These are phyloP conservation scores for Scyliorhinus canicula DNA, from an alignment of 2,797 vertebrate species.

Conservation along the genomic window DNA sequence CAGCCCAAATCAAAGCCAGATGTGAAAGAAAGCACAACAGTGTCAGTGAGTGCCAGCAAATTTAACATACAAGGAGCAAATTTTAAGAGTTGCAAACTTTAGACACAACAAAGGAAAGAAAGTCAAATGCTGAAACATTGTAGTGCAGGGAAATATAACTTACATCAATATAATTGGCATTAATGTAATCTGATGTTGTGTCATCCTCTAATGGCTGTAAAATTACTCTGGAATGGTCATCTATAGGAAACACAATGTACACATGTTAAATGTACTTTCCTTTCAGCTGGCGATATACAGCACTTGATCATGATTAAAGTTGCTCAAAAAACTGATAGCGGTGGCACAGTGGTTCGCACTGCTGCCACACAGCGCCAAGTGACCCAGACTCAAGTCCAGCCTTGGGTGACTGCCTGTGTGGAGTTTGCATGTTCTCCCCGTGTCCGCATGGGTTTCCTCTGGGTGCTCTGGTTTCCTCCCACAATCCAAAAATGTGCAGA, in stretches of 20 bases:
- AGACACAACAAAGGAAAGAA: slow-evolving; percentile 72
- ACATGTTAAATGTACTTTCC: neutral
- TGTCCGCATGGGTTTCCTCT: too few relatives aligned
- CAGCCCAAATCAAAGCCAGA: slow-evolving; percentile 94
- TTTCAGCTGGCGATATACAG: neutral
- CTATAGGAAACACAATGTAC: slow-evolving; percentile 54
- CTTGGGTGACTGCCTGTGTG: too few relatives aligned
- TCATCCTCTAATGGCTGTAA: slow-evolving; percentile 96
- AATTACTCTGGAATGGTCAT: slow-evolving; percentile 98
- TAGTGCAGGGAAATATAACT: slow-evolving; percentile 68
- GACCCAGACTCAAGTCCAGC: too few relatives aligned
- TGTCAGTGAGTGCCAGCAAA: slow-evolving; percentile 96
- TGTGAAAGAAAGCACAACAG: slow-evolving; percentile 99
- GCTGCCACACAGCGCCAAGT: too few relatives aligned
- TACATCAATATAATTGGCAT: slow-evolving; percentile 99
- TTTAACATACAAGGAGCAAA: slow-evolving; percentile 74
- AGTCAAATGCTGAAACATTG: slow-evolving; percentile 56
- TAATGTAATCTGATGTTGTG: slow-evolving; percentile 98
- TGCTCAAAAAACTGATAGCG: neutral
- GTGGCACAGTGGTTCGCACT: too few relatives aligned
- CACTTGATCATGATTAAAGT: neutral
- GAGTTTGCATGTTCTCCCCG: too few relatives aligned
- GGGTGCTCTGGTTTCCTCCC: too few relatives aligned
- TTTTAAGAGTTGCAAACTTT: slow-evolving; percentile 72
- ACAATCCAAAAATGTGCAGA: too few relatives aligned